Conservation (phyloP, 2,888 invertebrate genomes). For the Clistopyga incitator region DNA sequence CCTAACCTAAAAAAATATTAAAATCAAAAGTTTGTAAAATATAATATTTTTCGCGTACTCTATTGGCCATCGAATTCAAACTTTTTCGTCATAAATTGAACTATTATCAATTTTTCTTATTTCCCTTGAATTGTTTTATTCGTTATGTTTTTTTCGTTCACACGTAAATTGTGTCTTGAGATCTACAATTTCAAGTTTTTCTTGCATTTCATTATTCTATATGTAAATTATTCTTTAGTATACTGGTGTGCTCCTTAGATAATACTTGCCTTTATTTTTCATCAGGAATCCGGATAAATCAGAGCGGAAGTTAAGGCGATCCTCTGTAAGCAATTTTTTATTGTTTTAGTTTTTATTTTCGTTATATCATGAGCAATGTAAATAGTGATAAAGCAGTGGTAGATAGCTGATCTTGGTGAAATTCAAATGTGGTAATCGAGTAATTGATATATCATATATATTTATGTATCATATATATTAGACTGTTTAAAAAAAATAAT, state of each 20-base stretch:
- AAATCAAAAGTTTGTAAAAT: not conserved
- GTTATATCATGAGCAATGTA: too few species aligned
- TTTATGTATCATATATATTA: too few species aligned
- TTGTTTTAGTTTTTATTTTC: not conserved
- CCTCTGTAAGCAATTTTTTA: constrained; percentile 73
- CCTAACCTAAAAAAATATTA: constrained; percentile 1
- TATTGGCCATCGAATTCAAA: not conserved
- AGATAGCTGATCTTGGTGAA: too few species aligned
- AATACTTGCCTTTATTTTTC: not conserved
- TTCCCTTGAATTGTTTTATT: not conserved
- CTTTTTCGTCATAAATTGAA: not conserved
- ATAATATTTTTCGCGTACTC: not conserved
- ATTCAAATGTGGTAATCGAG: too few species aligned
- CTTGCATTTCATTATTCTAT: not conserved
- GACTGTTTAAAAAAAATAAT: too few species aligned
- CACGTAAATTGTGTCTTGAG: not conserved
- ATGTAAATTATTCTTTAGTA: not conserved
- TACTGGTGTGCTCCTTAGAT: not conserved
- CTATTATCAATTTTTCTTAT: not conserved
- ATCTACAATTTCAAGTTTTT: not conserved
- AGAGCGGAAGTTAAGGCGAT: constrained; percentile 73
- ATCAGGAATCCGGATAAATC: constrained; percentile 65
- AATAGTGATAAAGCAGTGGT: too few species aligned
- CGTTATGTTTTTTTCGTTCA: not conserved
- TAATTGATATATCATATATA: too few species aligned